phyloP scores from a whole-genome alignment of 2,888 invertebrate genomes.

The Vesta saturnalis region DNA sequence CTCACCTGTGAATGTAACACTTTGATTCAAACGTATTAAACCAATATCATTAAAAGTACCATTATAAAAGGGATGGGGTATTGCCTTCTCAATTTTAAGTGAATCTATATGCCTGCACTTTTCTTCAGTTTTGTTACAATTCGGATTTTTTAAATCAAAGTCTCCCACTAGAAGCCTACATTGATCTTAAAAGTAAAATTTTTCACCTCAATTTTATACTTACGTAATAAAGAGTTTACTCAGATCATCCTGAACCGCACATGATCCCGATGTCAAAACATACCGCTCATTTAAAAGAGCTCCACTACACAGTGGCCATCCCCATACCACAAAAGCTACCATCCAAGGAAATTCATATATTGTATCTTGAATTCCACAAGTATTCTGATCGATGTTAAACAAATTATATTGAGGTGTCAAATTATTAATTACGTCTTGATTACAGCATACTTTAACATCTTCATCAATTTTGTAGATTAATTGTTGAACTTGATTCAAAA shows the following conservation, averaged over 20 bases:
- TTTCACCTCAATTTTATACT: background rate
- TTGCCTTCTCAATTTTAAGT: background rate
- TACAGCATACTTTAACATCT: background rate
- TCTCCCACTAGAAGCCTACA: background rate
- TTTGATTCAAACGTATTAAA: background rate
- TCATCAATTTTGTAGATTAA: background rate
- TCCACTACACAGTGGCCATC: background rate
- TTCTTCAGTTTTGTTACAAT: background rate
- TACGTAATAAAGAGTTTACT: background rate
- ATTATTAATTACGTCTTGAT: background rate
- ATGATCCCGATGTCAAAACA: background rate
- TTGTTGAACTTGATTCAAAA: background rate
- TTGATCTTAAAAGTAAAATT: background rate
- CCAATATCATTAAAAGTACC: background rate
- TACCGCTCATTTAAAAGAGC: background rate
- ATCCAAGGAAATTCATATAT: background rate
- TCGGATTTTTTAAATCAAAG: background rate
- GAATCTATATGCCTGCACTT: background rate
- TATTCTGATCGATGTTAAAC: background rate
- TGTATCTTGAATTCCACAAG: background rate
- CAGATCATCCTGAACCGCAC: background rate
- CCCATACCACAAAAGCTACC: background rate
- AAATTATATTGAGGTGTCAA: background rate
- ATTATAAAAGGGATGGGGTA: background rate
- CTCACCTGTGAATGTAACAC: background rate